Evolutionary conservation across 2,113 vertebrate species (phyloP).

Genomic region (Vidua macroura): DNA sequence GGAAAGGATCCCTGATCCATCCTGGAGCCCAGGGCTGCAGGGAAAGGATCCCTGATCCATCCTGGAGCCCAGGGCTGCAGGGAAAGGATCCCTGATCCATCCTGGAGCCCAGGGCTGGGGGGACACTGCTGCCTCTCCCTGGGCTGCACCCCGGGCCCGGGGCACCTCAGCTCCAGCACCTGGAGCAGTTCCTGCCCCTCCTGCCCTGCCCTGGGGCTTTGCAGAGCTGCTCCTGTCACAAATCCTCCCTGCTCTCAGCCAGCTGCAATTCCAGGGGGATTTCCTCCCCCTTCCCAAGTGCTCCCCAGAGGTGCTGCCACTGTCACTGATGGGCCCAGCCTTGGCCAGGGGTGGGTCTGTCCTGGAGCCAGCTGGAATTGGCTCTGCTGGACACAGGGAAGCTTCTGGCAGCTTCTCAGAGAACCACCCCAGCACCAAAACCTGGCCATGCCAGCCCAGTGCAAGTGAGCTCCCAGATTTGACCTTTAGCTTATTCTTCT

Average conservation of each 20-base stretch:
- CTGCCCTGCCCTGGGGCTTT: not conserved
- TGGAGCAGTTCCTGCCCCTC: not conserved
- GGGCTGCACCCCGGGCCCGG: not conserved
- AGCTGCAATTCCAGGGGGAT: not conserved
- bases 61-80: not conserved
- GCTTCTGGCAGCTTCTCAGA: not conserved
- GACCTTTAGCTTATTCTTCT: not conserved
- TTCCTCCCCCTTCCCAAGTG: not conserved
- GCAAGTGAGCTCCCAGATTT: not conserved
- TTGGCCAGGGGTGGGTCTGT: not conserved
- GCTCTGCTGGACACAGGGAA: not conserved
- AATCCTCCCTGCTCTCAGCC: not conserved
- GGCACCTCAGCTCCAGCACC: not conserved
- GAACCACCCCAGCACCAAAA: not conserved
- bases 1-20: not conserved
- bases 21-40: too few species aligned
- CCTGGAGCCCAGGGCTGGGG: too few species aligned
- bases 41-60: too few species aligned
- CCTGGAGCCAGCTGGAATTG: not conserved
- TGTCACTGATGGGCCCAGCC: not conserved
- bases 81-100: too few species aligned
- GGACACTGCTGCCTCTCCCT: too few species aligned
- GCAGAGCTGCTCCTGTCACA: not conserved
- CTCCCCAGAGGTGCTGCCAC: not conserved
- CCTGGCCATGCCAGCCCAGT: not conserved